Conservation (phyloP, 2,797 vertebrate genomes). For the Enteromius fasciolatus region DNA sequence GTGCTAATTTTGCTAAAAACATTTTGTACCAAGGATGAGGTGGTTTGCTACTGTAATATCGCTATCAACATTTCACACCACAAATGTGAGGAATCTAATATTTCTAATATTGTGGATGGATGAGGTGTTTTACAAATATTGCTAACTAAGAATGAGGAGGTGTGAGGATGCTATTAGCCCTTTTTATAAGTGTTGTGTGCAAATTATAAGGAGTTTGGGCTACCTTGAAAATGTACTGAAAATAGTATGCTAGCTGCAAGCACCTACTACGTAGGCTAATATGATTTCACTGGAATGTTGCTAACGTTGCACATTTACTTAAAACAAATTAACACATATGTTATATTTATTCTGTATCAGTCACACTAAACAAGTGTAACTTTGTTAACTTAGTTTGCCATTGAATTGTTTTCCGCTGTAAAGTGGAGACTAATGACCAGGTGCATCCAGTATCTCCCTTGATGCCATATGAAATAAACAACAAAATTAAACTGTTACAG, state of each 20-base stretch:
- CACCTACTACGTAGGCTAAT: neutral
- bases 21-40: neutral
- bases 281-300: neutral
- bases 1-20: neutral
- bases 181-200: too few relatives aligned
- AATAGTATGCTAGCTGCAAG: neutral
- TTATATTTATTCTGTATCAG: neutral
- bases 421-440: conserved; percentile 22
- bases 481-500: neutral
- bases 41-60: neutral
- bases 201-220: neutral
- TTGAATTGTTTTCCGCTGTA: conserved; percentile 3
- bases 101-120: neutral
- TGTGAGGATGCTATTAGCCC: neutral
- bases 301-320: neutral
- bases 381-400: conserved; percentile 23
- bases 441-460: neutral
- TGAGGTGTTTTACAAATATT: neutral
- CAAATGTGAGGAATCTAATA: neutral
- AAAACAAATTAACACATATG: neutral
- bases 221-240: neutral
- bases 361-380: neutral
- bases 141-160: neutral
- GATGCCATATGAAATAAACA: conserved; percentile 23
- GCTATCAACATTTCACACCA: neutral